Base-by-base conservation (phyloP, 1,140 invertebrate genomes). In the Phthorimaea operculella region DNA sequence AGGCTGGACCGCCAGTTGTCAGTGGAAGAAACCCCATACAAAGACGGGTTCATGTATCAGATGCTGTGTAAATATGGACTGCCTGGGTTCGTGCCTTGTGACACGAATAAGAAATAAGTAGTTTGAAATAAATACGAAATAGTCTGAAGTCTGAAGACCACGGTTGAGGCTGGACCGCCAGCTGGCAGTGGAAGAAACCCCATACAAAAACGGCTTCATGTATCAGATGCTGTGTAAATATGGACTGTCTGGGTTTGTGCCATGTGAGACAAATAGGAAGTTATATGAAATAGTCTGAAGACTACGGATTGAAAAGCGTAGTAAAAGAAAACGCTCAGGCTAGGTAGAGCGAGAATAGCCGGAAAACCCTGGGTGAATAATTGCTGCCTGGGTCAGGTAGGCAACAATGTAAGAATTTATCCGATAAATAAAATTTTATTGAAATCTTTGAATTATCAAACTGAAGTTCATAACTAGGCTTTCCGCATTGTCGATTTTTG, bases 11-110 rank as follows among this genome's bases (percentile, higher is more conserved):
- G 17, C n/a, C 33, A 15, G 14, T 36, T 59, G 15, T 16, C 16
- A 2, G 63, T 65, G 6, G 34, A 18, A 48, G 60, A 58, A 28
- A 53, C 33, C 52, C 52, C 2, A 4, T 33, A 50, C 47, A 49
- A 34, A 18, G 57, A 49, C 10, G 17, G 15, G 36, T 62, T 65
- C 55, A 51, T 59, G 52, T 33, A 55, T n/a, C 21, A 55, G 7
- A 11, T 62, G 18, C 49, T 65, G 21, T 62, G 59, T 28, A 15
- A 42, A 39, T 47, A 62, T 47, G 63, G 63, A 0, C 39, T 53
- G 7, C 33, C 21, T 8, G 63, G 63, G 0, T 58, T 52, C 36
- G 60, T 65, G n/a, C 63, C 63, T 14, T 65, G 17, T 50, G 21
- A 50, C 16, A 14, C 44, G 16, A 14, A 16, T 14, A 15, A 14